Conservation (phyloP, 1,140 invertebrate genomes). For the Drosophila kohkoa region DNA sequence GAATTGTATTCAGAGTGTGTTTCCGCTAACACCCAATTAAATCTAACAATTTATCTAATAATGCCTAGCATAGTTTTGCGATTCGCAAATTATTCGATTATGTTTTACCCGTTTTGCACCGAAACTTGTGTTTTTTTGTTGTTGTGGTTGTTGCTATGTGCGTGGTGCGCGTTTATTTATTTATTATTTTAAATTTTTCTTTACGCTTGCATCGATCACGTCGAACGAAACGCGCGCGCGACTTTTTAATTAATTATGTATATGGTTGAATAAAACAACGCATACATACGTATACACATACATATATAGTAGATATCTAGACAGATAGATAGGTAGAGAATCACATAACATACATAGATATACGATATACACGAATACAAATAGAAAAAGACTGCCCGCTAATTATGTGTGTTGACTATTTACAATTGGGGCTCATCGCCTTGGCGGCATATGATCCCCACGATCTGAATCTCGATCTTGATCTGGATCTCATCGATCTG, state of each 20-base stretch:
- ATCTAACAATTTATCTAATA: constrained; percentile 74
- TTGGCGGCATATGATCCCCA: constrained; percentile 60
- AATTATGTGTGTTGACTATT: constrained; percentile 52
- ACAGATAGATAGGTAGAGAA: constrained; percentile 20
- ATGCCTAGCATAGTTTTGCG: constrained; percentile 63
- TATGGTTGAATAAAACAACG: constrained; percentile 21
- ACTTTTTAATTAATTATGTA: constrained; percentile 24
- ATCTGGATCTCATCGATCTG: constrained; percentile 40
- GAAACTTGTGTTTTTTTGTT: constrained; percentile 76
- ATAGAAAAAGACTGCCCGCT: constrained; percentile 53
- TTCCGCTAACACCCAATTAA: constrained; percentile 53
- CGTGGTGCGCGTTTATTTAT: constrained; percentile 1
- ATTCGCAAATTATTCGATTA: constrained; percentile 65
- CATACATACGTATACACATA: constrained; percentile 46
- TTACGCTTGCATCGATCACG: constrained; percentile 26
- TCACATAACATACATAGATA: constrained; percentile 41
- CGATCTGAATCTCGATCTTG: constrained; percentile 50
- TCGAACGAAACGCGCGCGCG: constrained; percentile 44
- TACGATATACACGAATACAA: constrained; percentile 33
- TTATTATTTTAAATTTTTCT: neutral
- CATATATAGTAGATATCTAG: constrained; percentile 13
- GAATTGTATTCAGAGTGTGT: constrained; percentile 19
- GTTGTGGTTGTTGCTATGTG: constrained; percentile 4
- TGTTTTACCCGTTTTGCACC: constrained; percentile 83
- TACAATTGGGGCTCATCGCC: constrained; percentile 61